Base-by-base conservation (phyloP, 2,888 invertebrate species). In the Pardosa pseudoannulata region DNA sequence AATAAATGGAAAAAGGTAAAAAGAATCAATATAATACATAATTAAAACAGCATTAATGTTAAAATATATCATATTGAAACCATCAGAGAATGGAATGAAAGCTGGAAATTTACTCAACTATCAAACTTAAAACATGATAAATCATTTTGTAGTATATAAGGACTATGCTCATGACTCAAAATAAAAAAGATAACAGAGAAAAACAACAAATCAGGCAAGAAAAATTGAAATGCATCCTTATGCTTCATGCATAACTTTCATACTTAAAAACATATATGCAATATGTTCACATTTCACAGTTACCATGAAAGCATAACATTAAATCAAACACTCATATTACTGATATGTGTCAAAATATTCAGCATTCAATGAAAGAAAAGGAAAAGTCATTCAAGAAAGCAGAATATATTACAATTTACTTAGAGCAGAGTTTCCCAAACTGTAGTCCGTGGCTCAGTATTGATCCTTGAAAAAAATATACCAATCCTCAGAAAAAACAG, bases 361-460 rank as follows among this genome's bases (percentile, higher is more conserved):
- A 46, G 41, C 56, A 56, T 56, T 56, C 56, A n/a, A 56, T 19
- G 1, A 46, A 56, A 5, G 23, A 56, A 56, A 56, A 56, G 7
- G 5, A 56, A 56, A 23, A 56, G 6, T 23, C 19, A 56, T 19
- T 23, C 23, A 19, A 56, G 11, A 23, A 16, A 56, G 16, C 16
- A 46, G 46, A 23, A 56, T 56, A 23, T 23, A 56, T 56, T 56
- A 6, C 2, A 56, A 56, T 23, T 56, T 56, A 56, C 56, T 56
- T 56, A 56, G 19, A 56, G 23, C 23, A 56, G 56, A 6, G 56
- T 56, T 56, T 56, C 56, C 56, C 56, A 56, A 56, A 56, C 56
- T 56, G 56, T 56, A 11, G 56, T 56, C 56, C 56, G 56, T 56
- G 56, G 56, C 23, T 56, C 56, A 56, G 56, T 56, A 56, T 56